Conservation (phyloP, 2,113 vertebrate genomes). For the Xiphophorus hellerii region DNA sequence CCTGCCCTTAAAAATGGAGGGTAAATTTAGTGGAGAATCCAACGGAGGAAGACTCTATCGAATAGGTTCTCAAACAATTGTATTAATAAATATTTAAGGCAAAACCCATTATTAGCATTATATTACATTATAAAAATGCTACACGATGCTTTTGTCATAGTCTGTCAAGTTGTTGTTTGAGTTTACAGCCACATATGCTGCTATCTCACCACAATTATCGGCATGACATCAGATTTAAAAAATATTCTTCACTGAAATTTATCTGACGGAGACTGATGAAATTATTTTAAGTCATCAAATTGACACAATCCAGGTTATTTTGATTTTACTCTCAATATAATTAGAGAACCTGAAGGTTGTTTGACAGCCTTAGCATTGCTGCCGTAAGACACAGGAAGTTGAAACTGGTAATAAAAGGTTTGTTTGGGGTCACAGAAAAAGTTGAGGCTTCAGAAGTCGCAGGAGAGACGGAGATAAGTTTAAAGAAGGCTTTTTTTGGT, state of each 20-base stretch:
- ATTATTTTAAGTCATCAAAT: neutral
- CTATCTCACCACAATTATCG: too few relatives aligned
- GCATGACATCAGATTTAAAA: too few relatives aligned
- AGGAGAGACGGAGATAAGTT: neutral
- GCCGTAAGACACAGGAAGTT: neutral
- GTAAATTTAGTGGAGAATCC: neutral
- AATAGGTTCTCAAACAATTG: neutral
- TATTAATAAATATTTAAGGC: too few relatives aligned
- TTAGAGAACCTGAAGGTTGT: neutral
- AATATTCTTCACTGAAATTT: too few relatives aligned
- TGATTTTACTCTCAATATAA: neutral
- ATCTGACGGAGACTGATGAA: too few relatives aligned
- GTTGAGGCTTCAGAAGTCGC: neutral
- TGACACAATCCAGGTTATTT: neutral
- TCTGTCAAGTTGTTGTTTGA: too few relatives aligned
- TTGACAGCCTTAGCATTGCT: neutral
- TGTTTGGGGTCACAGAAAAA: neutral
- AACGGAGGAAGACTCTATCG: neutral
- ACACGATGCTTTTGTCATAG: too few relatives aligned
- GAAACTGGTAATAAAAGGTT: neutral
- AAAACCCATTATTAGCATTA: too few relatives aligned
- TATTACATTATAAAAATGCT: too few relatives aligned
- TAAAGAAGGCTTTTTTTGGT: neutral
- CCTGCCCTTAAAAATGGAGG: slow-evolving; percentile 11
- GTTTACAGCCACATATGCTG: too few relatives aligned